Base-by-base conservation (phyloP, 2,888 invertebrate genomes). In the Mythimna lalbum region DNA sequence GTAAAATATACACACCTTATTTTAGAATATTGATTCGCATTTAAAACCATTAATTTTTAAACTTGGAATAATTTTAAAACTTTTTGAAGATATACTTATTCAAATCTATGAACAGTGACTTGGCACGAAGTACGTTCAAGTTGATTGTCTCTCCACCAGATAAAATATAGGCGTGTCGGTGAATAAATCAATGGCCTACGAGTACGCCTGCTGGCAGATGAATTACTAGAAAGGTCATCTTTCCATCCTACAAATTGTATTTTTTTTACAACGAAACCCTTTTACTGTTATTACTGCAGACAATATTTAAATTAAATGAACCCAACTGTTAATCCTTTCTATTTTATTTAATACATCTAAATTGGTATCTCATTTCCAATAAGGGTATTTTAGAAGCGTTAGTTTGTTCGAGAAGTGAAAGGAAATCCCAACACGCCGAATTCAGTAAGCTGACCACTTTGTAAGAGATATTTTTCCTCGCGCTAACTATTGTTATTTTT, bases 401-500 rank as follows among this genome's bases (percentile, higher is more conserved):
- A 76, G 63, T 76, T 70, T 43, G 5, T 6, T 47, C 27, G 53
- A 53, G 61, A 43, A 74, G 43, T 61, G 31, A 65, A 49, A 70
- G 12, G 39, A 67, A 77, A 52, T 36, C 61, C 55, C 65, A 47
- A 60, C 66, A 56, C 59, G 63, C 63, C n/a, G 47, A 72, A 65
- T 63, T 56, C 55, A 62, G 62, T 60, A 69, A 71, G 63, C 80
- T 68, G 64, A 64, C 69, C 64, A 80, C 68, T 80, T 76, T 75
- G 65, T 73, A 78, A 80, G 63, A 74, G 53, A 81, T 69, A 70
- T 78, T 71, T 73, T 75, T 62, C 62, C 64, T 69, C 55, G 55
- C 43, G 59, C 68, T 70, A 70, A 73, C 69, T 76, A 76, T 73
- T 76, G 68, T 75, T 78, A 78, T 81, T 78, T 81, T 81, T 81